Evolutionary conservation across 2,888 invertebrate species (phyloP), one percentile per base, ranked within the genome.

Genomic region (Apotomis betuletana): DNA sequence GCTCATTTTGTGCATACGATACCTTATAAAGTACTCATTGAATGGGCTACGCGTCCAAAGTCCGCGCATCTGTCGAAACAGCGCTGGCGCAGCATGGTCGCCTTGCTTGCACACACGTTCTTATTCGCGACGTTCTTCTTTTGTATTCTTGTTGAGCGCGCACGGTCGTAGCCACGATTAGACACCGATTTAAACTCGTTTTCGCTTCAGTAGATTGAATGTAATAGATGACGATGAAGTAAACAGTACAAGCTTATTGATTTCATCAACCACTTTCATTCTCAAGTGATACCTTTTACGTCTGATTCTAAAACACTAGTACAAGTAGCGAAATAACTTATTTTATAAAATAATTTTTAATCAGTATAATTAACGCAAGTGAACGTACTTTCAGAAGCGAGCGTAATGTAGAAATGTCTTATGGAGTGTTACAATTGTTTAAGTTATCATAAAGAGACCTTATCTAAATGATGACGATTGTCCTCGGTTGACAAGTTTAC

Each of bases 31-130:
- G 12, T 8, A 44, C 44, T 27, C 15, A 65, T 57, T 65, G 57
- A 65, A 54, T 65, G 15, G 55, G 36, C 55, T 57, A 65, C n/a
- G 9, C 27, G 71, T 67, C 67, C 71, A 57, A 61, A 71, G 67
- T 67, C 67, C 55, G 49, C 55, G 70, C 60, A 54, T 49, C 62
- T 69, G 58, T 57, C 65, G 61, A 67, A 71, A 71, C 61, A 51
- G 51, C 67, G 61, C 67, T 57, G 61, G 61, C 67, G 67, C 71
- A 67, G 67, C 70, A 65, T 55, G 65, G 38, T 52, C 59, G 70
- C 58, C 54, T 51, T 41, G 58, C 58, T 60, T 57, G 51, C 67
- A 49, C 57, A 44, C 67, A 44, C 62, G 71, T 51, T 67, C 67
- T 12, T 36, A 67, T 41, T 62, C 65, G 71, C 49, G 62, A 36